These are phyloP conservation scores for Leptopilina boulardi DNA, from an alignment of 1,140 invertebrate genomes.

Conservation along the genomic window DNA sequence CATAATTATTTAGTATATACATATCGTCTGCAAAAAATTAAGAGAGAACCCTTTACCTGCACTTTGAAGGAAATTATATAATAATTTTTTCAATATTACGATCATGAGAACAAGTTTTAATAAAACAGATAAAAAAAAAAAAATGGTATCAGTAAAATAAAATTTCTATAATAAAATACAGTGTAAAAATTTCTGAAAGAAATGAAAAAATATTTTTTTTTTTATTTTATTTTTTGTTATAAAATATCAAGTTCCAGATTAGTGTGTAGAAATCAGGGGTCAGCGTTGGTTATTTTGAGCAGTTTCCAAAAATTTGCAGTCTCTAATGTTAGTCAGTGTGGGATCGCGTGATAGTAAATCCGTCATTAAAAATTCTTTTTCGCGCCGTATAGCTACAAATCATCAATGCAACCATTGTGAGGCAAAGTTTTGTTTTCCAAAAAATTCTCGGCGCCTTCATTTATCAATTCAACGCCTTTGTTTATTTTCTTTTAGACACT, in stretches of 20 bases:
- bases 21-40: slow-evolving; percentile 3
- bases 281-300: slow-evolving; percentile 52
- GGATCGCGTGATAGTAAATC: background rate
- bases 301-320: background rate
- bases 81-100: background rate
- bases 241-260: slow-evolving; percentile 38
- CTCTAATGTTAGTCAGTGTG: background rate
- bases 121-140: too few species aligned
- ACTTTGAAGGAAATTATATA: background rate
- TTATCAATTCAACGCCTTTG: background rate
- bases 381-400: background rate
- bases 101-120: slow-evolving; percentile 2
- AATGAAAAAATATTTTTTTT: slow-evolving; percentile 24
- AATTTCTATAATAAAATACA: too few species aligned
- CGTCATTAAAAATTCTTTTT: slow-evolving; percentile 7
- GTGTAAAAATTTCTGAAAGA: too few species aligned
- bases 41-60: background rate
- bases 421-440: background rate
- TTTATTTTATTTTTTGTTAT: slow-evolving; percentile 38
- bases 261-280: slow-evolving; percentile 37
- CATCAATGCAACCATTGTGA: slow-evolving; percentile 9
- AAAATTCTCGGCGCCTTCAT: slow-evolving; percentile 14
- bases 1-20: background rate
- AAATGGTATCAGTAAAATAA: too few species aligned
- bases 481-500: background rate